Base-by-base conservation (phyloP, 1,140 invertebrate species). In the Drosophila micromelanica region DNA sequence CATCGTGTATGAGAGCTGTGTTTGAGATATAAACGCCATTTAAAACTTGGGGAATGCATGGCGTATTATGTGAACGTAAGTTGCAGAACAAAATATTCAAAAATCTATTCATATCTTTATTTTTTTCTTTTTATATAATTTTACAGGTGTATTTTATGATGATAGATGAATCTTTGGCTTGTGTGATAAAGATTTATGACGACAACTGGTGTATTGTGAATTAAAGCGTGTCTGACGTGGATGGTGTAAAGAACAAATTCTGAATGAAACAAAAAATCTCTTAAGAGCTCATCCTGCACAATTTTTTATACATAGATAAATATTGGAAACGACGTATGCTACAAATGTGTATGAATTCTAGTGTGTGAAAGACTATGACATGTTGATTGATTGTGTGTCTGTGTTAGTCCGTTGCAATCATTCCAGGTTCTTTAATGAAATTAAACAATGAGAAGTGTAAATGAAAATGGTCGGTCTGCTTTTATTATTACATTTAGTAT, bases 11-110 rank as follows among this genome's bases (percentile, higher is more conserved):
- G 60, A 61, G 30, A 51, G 27, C 38, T 40, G 65, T 60, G 35
- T 57, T 61, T 70, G 69, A 62, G 52, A 70, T 45, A 61, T 17
- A 59, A 63, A 35, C 42, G 54, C 67, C 76, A 42, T 61, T 38
- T 48, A 63, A 52, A 76, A 56, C 52, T 67, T 67, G 55, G 32
- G 65, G 35, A 63, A 63, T 51, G 49, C 60, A 78, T 82, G 76
- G 82, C 78, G 75, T 82, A 84, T 42, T 78, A 73, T 78, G 57
- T 65, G 45, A 87, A 89, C 67, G 82, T 87, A 87, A 87, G 82
- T 87, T 75, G 61, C 40, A 61, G 67, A 63, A 63, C 63, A 79
- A n/a, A 46, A 46, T 46, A 78, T 6, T 27, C 23, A 27, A 27
- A 27, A 27, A 5, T 27, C 3, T 27, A 27, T 27, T 27, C 5